These are phyloP conservation scores for Otolemur crassicaudatus DNA, from an alignment of 2,797 vertebrate genomes.

Conservation along the genomic window DNA sequence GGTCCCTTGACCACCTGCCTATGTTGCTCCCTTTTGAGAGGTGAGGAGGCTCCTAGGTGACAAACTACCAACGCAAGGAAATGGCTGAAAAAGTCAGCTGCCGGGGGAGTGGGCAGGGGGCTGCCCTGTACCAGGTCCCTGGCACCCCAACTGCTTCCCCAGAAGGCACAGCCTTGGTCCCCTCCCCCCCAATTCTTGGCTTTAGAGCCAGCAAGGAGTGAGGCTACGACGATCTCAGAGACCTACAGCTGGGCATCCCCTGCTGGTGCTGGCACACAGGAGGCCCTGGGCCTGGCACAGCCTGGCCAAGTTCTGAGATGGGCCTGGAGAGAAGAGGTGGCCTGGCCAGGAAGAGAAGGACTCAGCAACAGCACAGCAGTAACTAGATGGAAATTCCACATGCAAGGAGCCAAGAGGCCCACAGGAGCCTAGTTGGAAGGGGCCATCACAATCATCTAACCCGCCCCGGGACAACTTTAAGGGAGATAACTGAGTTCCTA, in stretches of 20 bases:
- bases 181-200: not conserved
- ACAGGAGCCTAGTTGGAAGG: not conserved
- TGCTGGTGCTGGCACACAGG: not conserved
- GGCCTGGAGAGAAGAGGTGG: not conserved
- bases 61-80: not conserved
- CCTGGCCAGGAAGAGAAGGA: not conserved
- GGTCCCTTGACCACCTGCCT: not conserved
- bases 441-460: slow-evolving; percentile 1
- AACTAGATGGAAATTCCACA: slow-evolving; percentile 22
- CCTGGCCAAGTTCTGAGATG: not conserved
- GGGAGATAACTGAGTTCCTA: slow-evolving; percentile 60
- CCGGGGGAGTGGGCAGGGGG: not conserved
- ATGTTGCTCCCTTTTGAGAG: not conserved
- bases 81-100: not conserved
- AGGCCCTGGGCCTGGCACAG: not conserved
- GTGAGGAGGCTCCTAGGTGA: not conserved
- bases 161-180: not conserved
- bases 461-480: slow-evolving; percentile 4
- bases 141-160: not conserved
- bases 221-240: not conserved
- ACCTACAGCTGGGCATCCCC: not conserved
- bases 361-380: not conserved
- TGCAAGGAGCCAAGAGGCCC: not conserved
- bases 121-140: not conserved
- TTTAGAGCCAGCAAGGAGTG: not conserved